Evolutionary conservation across 2,888 invertebrate species (phyloP).

Genomic region (Palloptera scutellata): DNA sequence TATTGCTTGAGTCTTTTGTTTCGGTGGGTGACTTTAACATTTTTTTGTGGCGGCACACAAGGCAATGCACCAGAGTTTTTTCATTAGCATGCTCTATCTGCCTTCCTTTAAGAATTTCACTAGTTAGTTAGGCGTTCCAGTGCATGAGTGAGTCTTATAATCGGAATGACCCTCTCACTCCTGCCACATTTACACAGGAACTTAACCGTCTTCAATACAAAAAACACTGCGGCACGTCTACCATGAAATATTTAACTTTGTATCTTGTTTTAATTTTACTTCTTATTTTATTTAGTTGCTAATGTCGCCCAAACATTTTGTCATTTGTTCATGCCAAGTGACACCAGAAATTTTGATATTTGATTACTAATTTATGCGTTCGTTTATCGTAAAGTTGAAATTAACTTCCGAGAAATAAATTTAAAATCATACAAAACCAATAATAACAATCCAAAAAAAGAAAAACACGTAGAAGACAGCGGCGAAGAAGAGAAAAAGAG

Average conservation of each 20-base stretch:
- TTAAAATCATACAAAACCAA: not conserved
- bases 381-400: not conserved
- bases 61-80: not conserved
- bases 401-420: slow-evolving; percentile 23
- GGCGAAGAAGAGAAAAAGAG: slow-evolving; percentile 4
- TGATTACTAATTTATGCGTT: not conserved
- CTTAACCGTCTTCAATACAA: slow-evolving; percentile 2
- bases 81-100: not conserved
- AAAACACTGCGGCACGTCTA: not conserved
- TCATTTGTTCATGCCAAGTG: too few relatives aligned
- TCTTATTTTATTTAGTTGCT: slow-evolving; percentile 2
- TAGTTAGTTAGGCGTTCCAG: too few relatives aligned
- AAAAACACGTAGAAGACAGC: not conserved
- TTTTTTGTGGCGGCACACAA: not conserved
- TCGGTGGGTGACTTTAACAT: slow-evolving; percentile 32
- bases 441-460: not conserved
- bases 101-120: too few relatives aligned
- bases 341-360: too few relatives aligned
- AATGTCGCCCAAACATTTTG: not conserved
- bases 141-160: too few relatives aligned
- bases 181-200: too few relatives aligned
- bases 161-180: too few relatives aligned
- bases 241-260: too few relatives aligned
- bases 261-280: too few relatives aligned
- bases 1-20: slow-evolving; percentile 56